Evolutionary conservation across 2,888 invertebrate genomes (phyloP), one percentile per base, ranked within the genome.

Genomic region (Halictus quadricinctus): DNA sequence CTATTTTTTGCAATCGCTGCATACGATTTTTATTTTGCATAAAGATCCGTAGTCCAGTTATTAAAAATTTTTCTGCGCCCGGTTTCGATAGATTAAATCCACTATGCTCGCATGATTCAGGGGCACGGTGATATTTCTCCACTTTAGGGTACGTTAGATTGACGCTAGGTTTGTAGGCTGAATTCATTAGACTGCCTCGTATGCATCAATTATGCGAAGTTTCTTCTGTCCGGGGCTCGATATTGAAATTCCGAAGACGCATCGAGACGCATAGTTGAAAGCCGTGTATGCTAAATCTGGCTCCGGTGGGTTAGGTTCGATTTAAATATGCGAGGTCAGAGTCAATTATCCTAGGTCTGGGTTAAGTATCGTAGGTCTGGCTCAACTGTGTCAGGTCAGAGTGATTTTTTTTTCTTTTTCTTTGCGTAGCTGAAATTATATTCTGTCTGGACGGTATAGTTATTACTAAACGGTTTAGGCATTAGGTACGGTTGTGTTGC

Each of bases 331-430:
- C 1, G 41, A 41, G 41, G 41, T 41, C 41, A 36, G 41, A 41
- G 69, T 69, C 41, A 69, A 69, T 41, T 41, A 41, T 41, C 41
- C 69, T 69, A 69, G 69, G 69, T 69, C 69, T 69, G 41, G 69
- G 69, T 69, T 69, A 69, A 69, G 41, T 69, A 43, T 41, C 69
- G 18, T 21, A 41, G 41, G 41, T 69, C 69, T 18, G 21, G 36
- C 69, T 41, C 41, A 69, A 41, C 21, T 21, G 36, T 36, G 66
- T 66, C 36, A 36, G 66, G 36, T 36, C 66, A 66, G 66, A 66
- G 4, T 29, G 36, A 66, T 18, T 66, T 36, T 6, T 13, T 60
- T 21, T 36, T 66, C 21, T 13, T 13, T 60, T 21, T 36, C 36
- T 66, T 18, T 4, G 18, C 8, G 18, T 15, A 36, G 10, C 18